Evolutionary conservation across 2,888 invertebrate species (phyloP), one percentile per base, ranked within the genome.

Genomic region (Zygaena filipendulae): DNA sequence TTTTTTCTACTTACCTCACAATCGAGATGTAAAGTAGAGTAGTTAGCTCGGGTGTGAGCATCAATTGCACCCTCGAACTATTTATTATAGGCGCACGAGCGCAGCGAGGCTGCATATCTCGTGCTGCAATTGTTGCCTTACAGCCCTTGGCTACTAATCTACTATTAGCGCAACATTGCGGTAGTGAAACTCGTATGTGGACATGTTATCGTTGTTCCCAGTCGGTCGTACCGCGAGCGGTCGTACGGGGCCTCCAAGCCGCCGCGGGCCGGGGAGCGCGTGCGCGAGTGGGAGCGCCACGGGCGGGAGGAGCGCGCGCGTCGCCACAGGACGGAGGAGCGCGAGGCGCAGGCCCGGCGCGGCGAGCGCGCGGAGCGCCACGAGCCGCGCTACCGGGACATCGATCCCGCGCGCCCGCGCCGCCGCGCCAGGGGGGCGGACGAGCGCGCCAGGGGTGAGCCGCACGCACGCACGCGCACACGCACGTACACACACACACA

Each of bases 171-270:
- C n/a, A n/a, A n/a, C n/a, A n/a, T n/a, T n/a, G n/a, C n/a, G n/a
- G n/a, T n/a, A n/a, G n/a, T n/a, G n/a, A n/a, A n/a, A n/a, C n/a
- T n/a, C n/a, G n/a, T n/a, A n/a, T n/a, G n/a, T n/a, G n/a, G n/a
- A n/a, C n/a, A n/a, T n/a, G n/a, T n/a, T n/a, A n/a, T n/a, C 11
- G 25, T 25, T 18, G 11, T 3, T 6, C 21, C 5, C 13, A n/a
- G 1, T 47, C 79, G 82, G 38, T 66, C 74, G 10, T 75, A 79
- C 51, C 62, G 82, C 21, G 83, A 83, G 43, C 80, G 82, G 9
- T 75, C 79, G 18, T 69, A 75, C 52, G 49, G 68, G 23, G 59
- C 66, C n/a, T 58, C 66, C 13, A 72, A 70, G 40, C 75, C 79
- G 13, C 77, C 74, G 13, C 63, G 71, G 10, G 62, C 67, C 6